Evolutionary conservation across 1,140 invertebrate species (phyloP).

Genomic region (Zaprionus lachaisei): DNA sequence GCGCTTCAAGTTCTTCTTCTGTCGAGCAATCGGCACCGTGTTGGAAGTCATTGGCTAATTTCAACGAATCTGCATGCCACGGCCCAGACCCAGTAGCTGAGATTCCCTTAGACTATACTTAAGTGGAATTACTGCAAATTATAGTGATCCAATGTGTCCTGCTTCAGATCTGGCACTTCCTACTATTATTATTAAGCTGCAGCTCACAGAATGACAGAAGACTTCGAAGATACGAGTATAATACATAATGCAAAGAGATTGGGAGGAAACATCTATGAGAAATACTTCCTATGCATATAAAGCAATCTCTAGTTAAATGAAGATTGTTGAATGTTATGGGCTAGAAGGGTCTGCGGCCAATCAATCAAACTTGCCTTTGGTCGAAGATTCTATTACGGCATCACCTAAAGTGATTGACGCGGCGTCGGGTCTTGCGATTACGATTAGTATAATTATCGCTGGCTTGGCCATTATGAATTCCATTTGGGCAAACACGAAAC

Average conservation of each 20-base stretch:
- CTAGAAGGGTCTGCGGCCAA: not conserved
- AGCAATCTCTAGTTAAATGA: not conserved
- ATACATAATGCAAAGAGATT: not conserved
- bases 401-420: not conserved
- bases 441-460: constrained; percentile 6
- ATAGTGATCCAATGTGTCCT: constrained; percentile 6
- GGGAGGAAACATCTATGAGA: not conserved
- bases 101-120: not conserved
- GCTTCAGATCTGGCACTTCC: constrained; percentile 4
- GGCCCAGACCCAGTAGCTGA: constrained; percentile 3
- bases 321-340: not conserved
- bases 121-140: constrained; percentile 4
- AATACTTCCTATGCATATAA: constrained; percentile 3
- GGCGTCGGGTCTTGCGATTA: not conserved
- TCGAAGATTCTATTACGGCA: not conserved
- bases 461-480: constrained; percentile 21
- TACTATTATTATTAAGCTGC: not conserved
- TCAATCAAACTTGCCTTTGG: not conserved
- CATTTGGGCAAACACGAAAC: constrained; percentile 22
- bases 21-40: not conserved
- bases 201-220: not conserved
- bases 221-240: not conserved
- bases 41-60: constrained; percentile 14
- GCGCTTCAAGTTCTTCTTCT: not conserved
- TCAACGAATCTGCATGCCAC: constrained; percentile 3